Evolutionary conservation across 2,888 invertebrate species (phyloP).

Genomic region (Pammene aurita): DNA sequence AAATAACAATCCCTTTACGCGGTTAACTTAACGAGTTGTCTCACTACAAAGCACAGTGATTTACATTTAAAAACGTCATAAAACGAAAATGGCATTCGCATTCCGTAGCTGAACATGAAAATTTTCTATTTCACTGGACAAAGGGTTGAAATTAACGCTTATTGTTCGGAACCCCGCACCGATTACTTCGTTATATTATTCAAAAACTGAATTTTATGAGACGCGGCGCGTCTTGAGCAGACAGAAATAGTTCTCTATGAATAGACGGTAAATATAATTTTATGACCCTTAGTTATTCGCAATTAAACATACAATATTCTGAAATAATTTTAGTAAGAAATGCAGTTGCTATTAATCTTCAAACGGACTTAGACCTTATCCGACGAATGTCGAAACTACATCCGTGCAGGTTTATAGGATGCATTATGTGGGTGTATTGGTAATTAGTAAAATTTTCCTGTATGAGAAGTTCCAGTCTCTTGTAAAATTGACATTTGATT

Average conservation of each 20-base stretch:
- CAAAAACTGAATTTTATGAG: slow-evolving; percentile 67
- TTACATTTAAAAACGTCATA: slow-evolving; percentile 76
- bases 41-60: slow-evolving; percentile 71
- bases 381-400: background rate
- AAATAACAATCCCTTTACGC: slow-evolving; percentile 30
- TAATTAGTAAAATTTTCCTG: background rate
- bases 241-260: slow-evolving; percentile 37
- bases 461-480: background rate
- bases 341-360: slow-evolving; percentile 10
- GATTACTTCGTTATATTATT: slow-evolving; percentile 80
- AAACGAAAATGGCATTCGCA: slow-evolving; percentile 65
- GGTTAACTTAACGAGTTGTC: slow-evolving; percentile 53
- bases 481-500: background rate
- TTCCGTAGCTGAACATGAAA: slow-evolving; percentile 73
- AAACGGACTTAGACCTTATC: background rate
- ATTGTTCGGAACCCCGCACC: slow-evolving; percentile 68
- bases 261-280: slow-evolving; percentile 29
- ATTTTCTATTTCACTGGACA: slow-evolving; percentile 80
- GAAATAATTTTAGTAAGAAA: slow-evolving; percentile 24
- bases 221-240: slow-evolving; percentile 45
- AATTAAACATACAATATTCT: slow-evolving; percentile 27
- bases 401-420: background rate
- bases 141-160: slow-evolving; percentile 78
- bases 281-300: slow-evolving; percentile 17
- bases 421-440: background rate